phyloP scores from a whole-genome alignment of 2,113 vertebrate species.

The Solenodon paradoxus region DNA sequence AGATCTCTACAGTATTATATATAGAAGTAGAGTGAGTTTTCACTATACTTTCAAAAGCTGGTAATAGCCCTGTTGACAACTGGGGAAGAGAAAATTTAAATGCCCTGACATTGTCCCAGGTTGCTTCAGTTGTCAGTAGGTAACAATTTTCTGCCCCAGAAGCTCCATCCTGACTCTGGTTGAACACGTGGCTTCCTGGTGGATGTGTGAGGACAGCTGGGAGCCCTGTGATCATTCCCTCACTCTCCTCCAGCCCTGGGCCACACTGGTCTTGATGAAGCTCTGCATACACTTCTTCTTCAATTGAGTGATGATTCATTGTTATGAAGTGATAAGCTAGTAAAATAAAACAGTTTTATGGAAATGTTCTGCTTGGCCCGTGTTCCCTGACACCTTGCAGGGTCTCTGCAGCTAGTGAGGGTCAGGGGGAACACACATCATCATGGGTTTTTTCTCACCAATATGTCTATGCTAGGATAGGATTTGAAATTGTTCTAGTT shows the following conservation, averaged over 20 bases:
- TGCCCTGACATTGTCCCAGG: neutral
- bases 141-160: neutral
- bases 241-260: neutral
- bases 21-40: neutral
- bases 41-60: neutral
- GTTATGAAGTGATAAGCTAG: neutral
- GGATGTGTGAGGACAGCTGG: neutral
- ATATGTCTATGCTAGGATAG: neutral
- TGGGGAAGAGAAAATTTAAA: neutral
- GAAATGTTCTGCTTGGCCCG: neutral
- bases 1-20: neutral
- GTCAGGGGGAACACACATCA: neutral
- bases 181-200: neutral
- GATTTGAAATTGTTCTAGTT: slow-evolving; percentile 11
- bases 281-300: slow-evolving; percentile 16
- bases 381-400: neutral
- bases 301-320: neutral
- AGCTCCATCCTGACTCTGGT: fast-evolving
- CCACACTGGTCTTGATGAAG: neutral
- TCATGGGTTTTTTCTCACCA: neutral
- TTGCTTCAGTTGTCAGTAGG: neutral
- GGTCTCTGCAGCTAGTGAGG: neutral
- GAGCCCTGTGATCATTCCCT: neutral
- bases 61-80: neutral
- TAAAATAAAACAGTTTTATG: slow-evolving; percentile 38